Percentiles rank a stretch among this genome's conserved stretches.
phyloP scores from a whole-genome alignment of 2,888 invertebrate species.

The Oscheius sp. region DNA sequence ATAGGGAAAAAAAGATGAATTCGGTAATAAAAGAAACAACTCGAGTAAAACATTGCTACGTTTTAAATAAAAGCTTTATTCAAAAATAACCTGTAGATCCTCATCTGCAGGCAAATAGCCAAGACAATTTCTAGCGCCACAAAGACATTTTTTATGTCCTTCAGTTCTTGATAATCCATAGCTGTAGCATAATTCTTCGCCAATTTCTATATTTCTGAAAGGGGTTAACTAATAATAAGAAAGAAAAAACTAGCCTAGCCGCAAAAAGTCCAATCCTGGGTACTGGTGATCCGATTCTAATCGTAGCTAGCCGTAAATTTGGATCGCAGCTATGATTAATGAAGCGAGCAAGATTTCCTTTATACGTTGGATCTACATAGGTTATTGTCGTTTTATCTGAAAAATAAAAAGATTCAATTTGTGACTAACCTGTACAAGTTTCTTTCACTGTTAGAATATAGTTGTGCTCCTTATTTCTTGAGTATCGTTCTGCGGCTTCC shows the following conservation, averaged over 20 bases:
- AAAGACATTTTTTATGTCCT: constrained; percentile 34
- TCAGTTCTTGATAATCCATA: constrained; percentile 44
- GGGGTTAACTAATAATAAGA: neutral
- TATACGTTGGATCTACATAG: constrained; percentile 51
- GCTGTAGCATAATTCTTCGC: constrained; percentile 61
- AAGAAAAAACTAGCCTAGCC: constrained; percentile 22
- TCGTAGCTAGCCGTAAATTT: constrained; percentile 52
- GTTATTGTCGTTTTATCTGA: constrained; percentile 29
- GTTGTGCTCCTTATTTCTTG: constrained; percentile 43
- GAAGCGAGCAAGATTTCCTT: constrained; percentile 62
- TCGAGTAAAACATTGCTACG: neutral
- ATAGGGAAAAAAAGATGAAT: neutral
- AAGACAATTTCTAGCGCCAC: constrained; percentile 37
- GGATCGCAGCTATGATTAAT: constrained; percentile 66
- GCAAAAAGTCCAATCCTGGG: constrained; percentile 60
- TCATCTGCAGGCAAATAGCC: constrained; percentile 38
- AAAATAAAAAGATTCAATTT: neutral
- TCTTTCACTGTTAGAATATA: constrained; percentile 61
- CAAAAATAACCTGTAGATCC: neutral
- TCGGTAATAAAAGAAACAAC: neutral
- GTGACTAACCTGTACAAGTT: constrained; percentile 38
- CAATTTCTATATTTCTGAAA: constrained; percentile 41
- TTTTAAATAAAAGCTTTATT: constrained; percentile 22
- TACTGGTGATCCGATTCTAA: constrained; percentile 49
- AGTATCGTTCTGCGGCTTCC: constrained; percentile 49